Evolutionary conservation across 2,888 invertebrate genomes (phyloP).

Genomic region (Latrodectus hesperus): DNA sequence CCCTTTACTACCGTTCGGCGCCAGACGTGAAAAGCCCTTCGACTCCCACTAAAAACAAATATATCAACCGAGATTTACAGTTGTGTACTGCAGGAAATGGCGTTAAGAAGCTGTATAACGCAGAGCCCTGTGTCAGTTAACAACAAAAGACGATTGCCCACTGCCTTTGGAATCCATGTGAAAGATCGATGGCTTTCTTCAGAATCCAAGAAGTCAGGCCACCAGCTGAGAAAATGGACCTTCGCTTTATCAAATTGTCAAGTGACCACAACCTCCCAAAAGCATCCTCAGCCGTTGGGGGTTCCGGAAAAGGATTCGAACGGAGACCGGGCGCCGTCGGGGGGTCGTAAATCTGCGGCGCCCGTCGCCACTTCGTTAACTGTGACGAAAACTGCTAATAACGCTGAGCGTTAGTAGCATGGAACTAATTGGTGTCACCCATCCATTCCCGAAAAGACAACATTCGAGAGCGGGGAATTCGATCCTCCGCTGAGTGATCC

Average conservation of each 20-base stretch:
- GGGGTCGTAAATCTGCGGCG: slow-evolving; percentile 18
- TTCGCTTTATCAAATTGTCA: slow-evolving; percentile 42
- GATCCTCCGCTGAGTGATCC: slow-evolving; percentile 1
- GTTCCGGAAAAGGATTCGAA: not conserved
- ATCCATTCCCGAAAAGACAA: slow-evolving; percentile 21
- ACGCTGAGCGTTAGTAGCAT: slow-evolving; percentile 20
- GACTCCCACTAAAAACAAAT: slow-evolving; percentile 12
- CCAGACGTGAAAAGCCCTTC: not conserved
- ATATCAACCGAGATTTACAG: slow-evolving; percentile 15
- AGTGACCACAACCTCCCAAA: slow-evolving; percentile 24
- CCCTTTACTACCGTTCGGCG: not conserved
- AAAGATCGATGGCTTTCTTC: not conserved
- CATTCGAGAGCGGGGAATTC: slow-evolving; percentile 6
- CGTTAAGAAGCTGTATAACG: no score
- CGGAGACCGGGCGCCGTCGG: slow-evolving; percentile 25
- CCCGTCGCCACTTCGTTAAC: slow-evolving; percentile 57
- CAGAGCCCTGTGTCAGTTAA: no score
- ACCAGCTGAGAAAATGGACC: slow-evolving; percentile 34
- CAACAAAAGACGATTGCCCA: no score
- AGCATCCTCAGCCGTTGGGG: not conserved
- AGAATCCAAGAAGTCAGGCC: not conserved
- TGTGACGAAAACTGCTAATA: slow-evolving; percentile 10
- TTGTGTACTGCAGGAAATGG: not conserved
- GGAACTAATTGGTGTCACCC: slow-evolving; percentile 56
- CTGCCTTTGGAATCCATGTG: no score